A percentile compares a stretch with the other conserved stretches of the same genome.
These are phyloP conservation scores for Sympetrum striolatum DNA, from an alignment of 2,888 invertebrate genomes.

Conservation along the genomic window DNA sequence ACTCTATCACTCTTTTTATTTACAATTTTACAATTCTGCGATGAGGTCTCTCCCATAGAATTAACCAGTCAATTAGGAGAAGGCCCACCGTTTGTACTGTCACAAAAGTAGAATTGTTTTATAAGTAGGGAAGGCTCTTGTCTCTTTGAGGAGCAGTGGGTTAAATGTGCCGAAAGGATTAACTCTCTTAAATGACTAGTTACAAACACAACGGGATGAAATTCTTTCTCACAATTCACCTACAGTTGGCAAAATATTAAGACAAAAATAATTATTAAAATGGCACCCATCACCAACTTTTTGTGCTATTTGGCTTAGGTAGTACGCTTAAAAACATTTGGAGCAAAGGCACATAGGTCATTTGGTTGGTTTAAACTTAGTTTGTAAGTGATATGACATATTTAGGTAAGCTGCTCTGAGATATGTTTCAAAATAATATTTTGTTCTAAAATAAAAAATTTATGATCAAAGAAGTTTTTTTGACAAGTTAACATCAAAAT, in stretches of 20 bases:
- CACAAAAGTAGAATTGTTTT: slow-evolving; percentile 43
- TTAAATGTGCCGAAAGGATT: slow-evolving; percentile 24
- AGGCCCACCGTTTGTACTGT: slow-evolving; percentile 43
- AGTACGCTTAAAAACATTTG: slow-evolving; percentile 37
- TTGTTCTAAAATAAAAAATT: neutral
- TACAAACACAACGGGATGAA: slow-evolving; percentile 39
- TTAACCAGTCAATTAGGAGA: slow-evolving; percentile 38
- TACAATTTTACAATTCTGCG: slow-evolving; percentile 43
- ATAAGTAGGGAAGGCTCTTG: slow-evolving; percentile 21
- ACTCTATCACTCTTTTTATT: slow-evolving; percentile 39
- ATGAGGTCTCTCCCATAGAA: slow-evolving; percentile 41
- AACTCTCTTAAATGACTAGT: slow-evolving; percentile 41
- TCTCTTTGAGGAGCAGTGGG: neutral
- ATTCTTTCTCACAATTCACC: slow-evolving; percentile 22
- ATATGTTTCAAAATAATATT: slow-evolving; percentile 28
- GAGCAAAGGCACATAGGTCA: slow-evolving; percentile 38
- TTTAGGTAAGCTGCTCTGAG: slow-evolving; percentile 30
- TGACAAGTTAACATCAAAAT: neutral
- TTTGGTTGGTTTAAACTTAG: slow-evolving; percentile 27
- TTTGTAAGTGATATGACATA: slow-evolving; percentile 29
- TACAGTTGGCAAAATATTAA: slow-evolving; percentile 24
- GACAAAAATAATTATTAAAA: slow-evolving; percentile 28
- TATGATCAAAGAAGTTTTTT: neutral
- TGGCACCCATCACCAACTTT: slow-evolving; percentile 36
- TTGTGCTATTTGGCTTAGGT: slow-evolving; percentile 41